Evolutionary conservation across 2,113 vertebrate species (phyloP).

Genomic region (Pelusios castaneus): DNA sequence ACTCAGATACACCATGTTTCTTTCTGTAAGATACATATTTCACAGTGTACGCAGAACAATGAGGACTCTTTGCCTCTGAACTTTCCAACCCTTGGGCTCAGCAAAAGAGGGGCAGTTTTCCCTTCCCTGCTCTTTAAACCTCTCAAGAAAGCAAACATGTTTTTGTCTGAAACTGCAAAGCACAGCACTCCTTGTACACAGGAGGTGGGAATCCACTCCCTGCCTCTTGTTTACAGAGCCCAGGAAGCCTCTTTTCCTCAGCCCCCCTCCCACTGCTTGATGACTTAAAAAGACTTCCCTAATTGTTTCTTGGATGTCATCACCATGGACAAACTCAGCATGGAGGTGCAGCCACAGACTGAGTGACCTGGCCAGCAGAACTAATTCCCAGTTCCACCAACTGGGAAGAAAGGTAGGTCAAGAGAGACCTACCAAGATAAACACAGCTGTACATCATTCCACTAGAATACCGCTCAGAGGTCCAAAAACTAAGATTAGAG

Average conservation of each 20-base stretch:
- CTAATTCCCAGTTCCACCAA: fast-evolving
- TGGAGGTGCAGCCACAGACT: fast-evolving
- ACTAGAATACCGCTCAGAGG: fast-evolving
- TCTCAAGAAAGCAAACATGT: not conserved
- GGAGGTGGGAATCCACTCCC: not conserved
- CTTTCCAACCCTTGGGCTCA: not conserved
- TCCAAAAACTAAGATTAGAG: not conserved
- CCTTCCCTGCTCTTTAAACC: not conserved
- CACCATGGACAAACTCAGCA: not conserved
- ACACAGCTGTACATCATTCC: not conserved
- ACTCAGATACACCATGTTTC: not conserved
- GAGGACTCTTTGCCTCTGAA: fast-evolving
- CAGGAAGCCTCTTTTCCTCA: not conserved
- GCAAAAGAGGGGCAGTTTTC: not conserved
- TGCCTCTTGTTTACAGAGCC: not conserved
- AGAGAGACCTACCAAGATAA: not conserved
- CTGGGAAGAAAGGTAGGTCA: not conserved
- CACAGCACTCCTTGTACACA: not conserved
- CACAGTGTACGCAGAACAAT: fast-evolving
- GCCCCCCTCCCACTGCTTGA: not conserved
- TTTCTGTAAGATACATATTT: too few relatives aligned
- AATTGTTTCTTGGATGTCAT: not conserved
- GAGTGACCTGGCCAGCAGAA: not conserved
- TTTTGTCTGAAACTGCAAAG: not conserved
- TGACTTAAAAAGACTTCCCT: not conserved